Conservation (phyloP, 1,140 invertebrate species). For the Drosophila teissieri region DNA sequence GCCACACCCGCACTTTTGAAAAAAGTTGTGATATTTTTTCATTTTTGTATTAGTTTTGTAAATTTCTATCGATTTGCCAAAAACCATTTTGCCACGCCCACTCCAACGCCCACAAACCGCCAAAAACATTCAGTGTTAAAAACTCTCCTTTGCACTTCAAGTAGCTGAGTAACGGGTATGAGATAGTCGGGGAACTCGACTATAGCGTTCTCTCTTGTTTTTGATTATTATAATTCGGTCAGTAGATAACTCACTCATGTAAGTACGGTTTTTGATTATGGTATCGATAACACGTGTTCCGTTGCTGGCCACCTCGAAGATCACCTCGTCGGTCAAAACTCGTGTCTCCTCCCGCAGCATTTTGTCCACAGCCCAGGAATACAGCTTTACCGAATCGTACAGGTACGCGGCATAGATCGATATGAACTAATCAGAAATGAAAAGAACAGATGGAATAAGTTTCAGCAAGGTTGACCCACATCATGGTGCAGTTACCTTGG, state of each 20-base stretch:
- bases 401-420: slow-evolving; percentile 97
- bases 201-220: no score
- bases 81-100: no score
- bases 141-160: no score
- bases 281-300: slow-evolving; percentile 91
- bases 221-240: not conserved
- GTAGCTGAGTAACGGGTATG: no score
- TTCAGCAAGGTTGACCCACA: not conserved
- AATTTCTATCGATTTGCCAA: no score
- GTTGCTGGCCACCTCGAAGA: slow-evolving; percentile 91
- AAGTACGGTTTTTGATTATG: slow-evolving; percentile 91
- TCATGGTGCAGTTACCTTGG: slow-evolving; percentile 85
- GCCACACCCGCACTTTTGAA: no score
- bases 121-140: no score
- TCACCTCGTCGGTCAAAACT: slow-evolving; percentile 86
- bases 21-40: no score
- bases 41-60: no score
- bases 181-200: no score
- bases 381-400: slow-evolving; percentile 97
- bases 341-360: slow-evolving; percentile 88
- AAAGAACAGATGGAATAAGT: no score
- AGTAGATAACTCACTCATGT: slow-evolving; percentile 89
- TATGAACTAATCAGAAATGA: slow-evolving; percentile 88
- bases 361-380: slow-evolving; percentile 93
- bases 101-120: no score